Percentiles rank a stretch among this genome's conserved stretches.
Conservation (phyloP, 2,888 invertebrate genomes). For the Aphodius granarius region DNA sequence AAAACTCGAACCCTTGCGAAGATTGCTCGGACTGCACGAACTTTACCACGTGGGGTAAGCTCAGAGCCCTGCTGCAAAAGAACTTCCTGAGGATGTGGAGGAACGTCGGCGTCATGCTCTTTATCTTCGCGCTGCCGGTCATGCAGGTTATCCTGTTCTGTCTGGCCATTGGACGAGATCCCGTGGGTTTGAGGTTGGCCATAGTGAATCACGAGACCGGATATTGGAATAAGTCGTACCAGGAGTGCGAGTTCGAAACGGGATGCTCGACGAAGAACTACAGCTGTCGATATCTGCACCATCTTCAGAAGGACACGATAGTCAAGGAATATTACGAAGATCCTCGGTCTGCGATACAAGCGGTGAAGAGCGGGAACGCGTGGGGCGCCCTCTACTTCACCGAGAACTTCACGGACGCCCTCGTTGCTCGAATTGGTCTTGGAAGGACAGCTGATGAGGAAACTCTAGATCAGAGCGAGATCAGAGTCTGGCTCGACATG, state of each 20-base stretch:
- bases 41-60: constrained; percentile 82
- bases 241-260: constrained; percentile 60
- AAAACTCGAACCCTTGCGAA: constrained; percentile 58
- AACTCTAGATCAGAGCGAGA: constrained; percentile 83
- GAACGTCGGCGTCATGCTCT: constrained; percentile 90
- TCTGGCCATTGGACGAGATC: constrained; percentile 87
- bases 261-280: constrained; percentile 72
- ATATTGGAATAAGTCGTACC: constrained; percentile 42
- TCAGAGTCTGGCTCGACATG: constrained; percentile 90
- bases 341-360: constrained; percentile 66
- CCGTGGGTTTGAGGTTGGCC: constrained; percentile 76
- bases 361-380: constrained; percentile 75
- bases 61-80: constrained; percentile 81
- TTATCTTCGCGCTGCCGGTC: constrained; percentile 91
- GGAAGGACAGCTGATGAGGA: constrained; percentile 85
- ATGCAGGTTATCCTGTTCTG: constrained; percentile 93
- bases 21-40: constrained; percentile 58
- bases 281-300: constrained; percentile 79
- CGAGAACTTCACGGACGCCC: constrained; percentile 85
- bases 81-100: constrained; percentile 91
- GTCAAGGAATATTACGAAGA: constrained; percentile 69
- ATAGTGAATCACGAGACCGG: constrained; percentile 79
- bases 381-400: constrained; percentile 91
- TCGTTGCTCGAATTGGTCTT: constrained; percentile 78
- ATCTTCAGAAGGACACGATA: constrained; percentile 73